Evolutionary conservation across 1,140 invertebrate genomes (phyloP).

Genomic region (Mamestra configurata): DNA sequence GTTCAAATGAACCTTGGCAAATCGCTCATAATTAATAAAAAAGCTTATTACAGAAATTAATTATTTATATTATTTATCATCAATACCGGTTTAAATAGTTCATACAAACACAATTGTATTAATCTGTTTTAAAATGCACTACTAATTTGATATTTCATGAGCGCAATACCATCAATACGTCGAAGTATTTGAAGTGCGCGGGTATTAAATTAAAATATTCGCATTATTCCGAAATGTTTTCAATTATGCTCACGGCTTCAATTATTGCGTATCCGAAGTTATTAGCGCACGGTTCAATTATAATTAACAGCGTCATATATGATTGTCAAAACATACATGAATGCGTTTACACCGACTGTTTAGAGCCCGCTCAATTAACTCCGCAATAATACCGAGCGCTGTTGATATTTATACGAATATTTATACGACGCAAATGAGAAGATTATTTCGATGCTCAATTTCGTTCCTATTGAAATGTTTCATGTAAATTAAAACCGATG

Average conservation of each 20-base stretch:
- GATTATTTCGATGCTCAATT: slow-evolving; percentile 33
- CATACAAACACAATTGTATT: background rate
- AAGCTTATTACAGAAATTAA: too few species aligned
- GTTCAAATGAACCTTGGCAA: too few species aligned
- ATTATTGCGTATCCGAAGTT: slow-evolving; percentile 4
- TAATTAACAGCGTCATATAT: slow-evolving; percentile 27
- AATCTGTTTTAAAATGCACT: too few species aligned
- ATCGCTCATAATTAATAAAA: too few species aligned
- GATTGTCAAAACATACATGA: slow-evolving; percentile 5
- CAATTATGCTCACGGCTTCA: background rate
- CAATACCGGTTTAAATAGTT: background rate
- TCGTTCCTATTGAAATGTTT: slow-evolving; percentile 1
- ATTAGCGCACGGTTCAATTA: slow-evolving; percentile 8
- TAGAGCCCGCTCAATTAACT: slow-evolving; percentile 21
- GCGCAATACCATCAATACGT: background rate
- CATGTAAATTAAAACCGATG: slow-evolving; percentile 14
- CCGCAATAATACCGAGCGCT: background rate
- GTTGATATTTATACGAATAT: background rate
- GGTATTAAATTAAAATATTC: background rate
- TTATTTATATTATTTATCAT: too few species aligned
- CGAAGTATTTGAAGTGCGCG: slow-evolving; percentile 1
- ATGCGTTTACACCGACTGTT: slow-evolving; percentile 14
- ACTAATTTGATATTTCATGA: background rate
- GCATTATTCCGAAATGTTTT: background rate
- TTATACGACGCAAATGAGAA: slow-evolving; percentile 16